Evolutionary conservation across 2,797 vertebrate species (phyloP).

Genomic region (Zalophus californianus): DNA sequence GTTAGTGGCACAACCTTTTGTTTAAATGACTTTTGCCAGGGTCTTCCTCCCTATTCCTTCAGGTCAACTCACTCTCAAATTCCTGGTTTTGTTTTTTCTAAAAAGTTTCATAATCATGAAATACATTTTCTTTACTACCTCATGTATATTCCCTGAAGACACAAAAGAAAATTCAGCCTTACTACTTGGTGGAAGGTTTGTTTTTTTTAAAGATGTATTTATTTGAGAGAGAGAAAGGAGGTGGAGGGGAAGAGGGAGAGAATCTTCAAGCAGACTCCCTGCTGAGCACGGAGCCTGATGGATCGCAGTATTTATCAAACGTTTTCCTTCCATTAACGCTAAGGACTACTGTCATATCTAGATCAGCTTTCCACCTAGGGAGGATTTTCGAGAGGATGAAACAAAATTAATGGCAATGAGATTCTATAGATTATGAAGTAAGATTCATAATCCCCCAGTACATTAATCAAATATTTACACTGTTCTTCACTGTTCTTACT

Average conservation of each 20-base stretch:
- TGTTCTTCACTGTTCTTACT: not conserved
- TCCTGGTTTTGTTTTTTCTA: not conserved
- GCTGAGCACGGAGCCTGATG: not conserved
- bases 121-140: not conserved
- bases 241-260: not conserved
- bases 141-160: not conserved
- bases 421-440: conserved; percentile 16
- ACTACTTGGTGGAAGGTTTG: not conserved
- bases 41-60: not conserved
- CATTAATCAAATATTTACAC: not conserved
- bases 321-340: conserved; percentile 18
- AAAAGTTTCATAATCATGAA: not conserved
- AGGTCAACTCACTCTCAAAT: not conserved
- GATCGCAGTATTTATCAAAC: not conserved
- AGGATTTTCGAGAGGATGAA: not conserved
- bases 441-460: not conserved
- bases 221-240: not conserved
- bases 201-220: not conserved
- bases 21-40: not conserved
- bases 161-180: not conserved
- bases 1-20: not conserved
- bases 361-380: not conserved
- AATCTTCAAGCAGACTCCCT: not conserved
- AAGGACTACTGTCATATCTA: not conserved
- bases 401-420: conserved; percentile 40